phyloP scores from a whole-genome alignment of 2,113 vertebrate species.

The Gallinago paraguaiae region DNA sequence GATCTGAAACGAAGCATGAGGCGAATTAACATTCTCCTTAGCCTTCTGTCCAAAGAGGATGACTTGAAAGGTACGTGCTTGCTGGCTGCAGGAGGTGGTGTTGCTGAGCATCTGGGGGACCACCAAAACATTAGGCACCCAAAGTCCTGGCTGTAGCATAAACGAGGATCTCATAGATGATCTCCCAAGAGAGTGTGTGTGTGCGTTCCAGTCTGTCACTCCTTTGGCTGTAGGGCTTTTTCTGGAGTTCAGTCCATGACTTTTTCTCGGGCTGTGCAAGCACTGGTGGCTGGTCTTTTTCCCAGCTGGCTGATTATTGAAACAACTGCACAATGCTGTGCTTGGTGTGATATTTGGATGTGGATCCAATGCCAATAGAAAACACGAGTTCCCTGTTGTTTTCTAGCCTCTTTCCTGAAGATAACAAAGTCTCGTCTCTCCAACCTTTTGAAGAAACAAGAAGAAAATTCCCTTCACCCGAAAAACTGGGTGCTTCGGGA shows the following conservation, averaged over 20 bases:
- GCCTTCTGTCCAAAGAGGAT: conserved; percentile 76
- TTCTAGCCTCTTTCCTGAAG: conserved; percentile 83
- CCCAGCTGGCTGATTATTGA: background rate
- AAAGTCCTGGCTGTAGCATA: background rate
- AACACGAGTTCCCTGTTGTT: background rate
- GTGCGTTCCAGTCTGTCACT: background rate
- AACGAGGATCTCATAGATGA: background rate
- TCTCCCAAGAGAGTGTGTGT: background rate
- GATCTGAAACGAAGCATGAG: conserved; percentile 74
- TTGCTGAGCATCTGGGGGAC: background rate
- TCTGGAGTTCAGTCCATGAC: background rate
- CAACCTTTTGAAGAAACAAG: conserved; percentile 77
- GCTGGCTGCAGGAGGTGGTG: background rate
- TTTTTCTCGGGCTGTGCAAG: background rate
- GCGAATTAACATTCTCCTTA: conserved; percentile 86
- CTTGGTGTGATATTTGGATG: background rate
- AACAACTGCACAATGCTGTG: background rate
- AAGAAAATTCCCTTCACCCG: conserved; percentile 65
- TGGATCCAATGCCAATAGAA: background rate
- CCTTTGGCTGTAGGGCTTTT: background rate
- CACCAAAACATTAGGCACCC: background rate
- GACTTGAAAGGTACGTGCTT: conserved; percentile 70
- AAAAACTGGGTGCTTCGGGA: conserved; percentile 87
- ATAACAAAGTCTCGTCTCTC: conserved; percentile 80
- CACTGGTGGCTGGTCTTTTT: background rate